A percentile compares a stretch with the other conserved stretches of the same genome.
Conservation (phyloP, 2,113 vertebrate genomes). For the Sphyrna mokarran region DNA sequence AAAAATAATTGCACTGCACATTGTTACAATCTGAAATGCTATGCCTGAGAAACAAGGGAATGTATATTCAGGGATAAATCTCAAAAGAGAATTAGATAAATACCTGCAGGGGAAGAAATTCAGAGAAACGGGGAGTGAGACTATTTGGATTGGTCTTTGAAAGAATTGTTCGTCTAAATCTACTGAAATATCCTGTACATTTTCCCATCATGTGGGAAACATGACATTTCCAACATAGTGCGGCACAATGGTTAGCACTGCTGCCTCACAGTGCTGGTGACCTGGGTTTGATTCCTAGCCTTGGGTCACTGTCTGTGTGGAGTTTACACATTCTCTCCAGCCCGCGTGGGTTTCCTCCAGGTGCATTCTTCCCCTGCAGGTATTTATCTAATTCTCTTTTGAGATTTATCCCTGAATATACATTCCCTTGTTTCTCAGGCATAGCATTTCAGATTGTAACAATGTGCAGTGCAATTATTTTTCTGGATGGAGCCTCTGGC, state of each 20-base stretch:
- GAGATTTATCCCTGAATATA: background rate
- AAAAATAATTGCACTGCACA: background rate
- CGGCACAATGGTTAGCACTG: too few species aligned
- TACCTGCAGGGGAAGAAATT: background rate
- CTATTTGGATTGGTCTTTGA: background rate
- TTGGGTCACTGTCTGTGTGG: too few species aligned
- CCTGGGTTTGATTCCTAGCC: too few species aligned
- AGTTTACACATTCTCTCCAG: too few species aligned
- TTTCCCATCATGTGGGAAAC: background rate
- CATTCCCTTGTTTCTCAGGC: background rate
- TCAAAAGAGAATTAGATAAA: background rate
- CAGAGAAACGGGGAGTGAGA: background rate
- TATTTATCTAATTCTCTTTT: background rate
- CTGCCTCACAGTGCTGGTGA: too few species aligned
- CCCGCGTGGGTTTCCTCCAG: too few species aligned
- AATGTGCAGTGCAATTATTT: background rate
- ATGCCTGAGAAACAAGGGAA: background rate
- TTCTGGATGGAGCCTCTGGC: background rate
- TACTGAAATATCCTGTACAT: background rate
- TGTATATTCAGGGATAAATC: background rate
- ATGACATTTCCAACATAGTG: too few species aligned
- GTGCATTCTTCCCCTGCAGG: background rate
- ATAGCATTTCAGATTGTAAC: background rate
- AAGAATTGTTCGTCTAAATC: background rate
- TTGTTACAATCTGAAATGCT: background rate